Base-by-base conservation (phyloP, 2,113 vertebrate species). In the Pelecanoides urinatrix region DNA sequence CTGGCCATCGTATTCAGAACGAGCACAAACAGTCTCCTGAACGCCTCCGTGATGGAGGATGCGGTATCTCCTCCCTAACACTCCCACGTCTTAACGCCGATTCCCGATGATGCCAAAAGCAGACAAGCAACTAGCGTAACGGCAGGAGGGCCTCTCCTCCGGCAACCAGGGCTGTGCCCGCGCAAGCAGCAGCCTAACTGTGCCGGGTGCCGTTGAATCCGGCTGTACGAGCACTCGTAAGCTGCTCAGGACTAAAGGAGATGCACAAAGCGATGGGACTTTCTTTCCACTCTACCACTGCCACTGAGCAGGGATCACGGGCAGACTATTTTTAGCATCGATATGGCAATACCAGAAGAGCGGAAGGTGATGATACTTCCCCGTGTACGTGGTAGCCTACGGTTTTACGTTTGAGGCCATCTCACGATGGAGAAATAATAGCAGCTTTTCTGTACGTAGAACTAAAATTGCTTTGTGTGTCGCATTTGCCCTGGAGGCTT, bases 1-100 rank as follows among this genome's bases (percentile, higher is more conserved):
- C 42, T 47, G 65, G 49, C 45, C 40, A 30, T 8, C 0, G 0
- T 7, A 18, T 15, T 71, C 73, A 45, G 42, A 66, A 1, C 0
- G 2, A 68, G 74, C n/a, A 73, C 32, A 16, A 36, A 47, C 7
- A 0, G 16, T 21, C 20, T 30, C 53, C 66, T 26, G 62, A 63
- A 68, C 4, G 55, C 62, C 47, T 70, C 49, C 2, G 2, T 22
- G 90, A 49, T 10, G 40, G 47, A 66, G 59, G 56, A 62, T 11
- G 47, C 32, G 21, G n/a, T 6, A 40, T 62, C 42, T 44, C n/a
- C n/a, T n/a, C n/a, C n/a, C n/a, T n/a, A n/a, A 40, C 52, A 53
- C 40, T 44, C 34, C 49, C 40, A 42, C 13, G 16, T 11, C 47
- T 55, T 27, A 47, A 47, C 1, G 7, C 65, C 21, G 34, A 42